Evolutionary conservation across 2,113 vertebrate genomes (phyloP).

Genomic region (Donacobius atricapilla): DNA sequence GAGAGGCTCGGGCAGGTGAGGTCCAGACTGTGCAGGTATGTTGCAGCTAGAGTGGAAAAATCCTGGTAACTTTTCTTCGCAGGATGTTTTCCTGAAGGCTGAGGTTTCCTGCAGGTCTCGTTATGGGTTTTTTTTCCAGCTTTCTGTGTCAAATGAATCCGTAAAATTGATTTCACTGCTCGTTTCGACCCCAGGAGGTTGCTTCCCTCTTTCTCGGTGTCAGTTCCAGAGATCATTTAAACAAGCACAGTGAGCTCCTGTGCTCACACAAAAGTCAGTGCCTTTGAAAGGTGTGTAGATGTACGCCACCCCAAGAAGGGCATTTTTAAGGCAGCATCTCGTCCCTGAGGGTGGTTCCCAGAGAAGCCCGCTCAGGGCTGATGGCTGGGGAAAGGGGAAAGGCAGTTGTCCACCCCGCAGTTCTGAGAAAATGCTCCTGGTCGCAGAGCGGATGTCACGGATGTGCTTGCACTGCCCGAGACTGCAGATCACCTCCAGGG

Average conservation of each 20-base stretch:
- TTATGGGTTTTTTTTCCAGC: neutral
- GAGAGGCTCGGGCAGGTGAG: neutral
- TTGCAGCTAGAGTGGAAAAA: neutral
- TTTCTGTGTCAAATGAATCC: accelerated
- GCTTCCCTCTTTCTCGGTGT: neutral
- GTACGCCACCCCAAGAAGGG: accelerated
- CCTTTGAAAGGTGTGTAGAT: neutral
- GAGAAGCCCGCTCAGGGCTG: neutral
- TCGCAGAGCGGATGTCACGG: accelerated
- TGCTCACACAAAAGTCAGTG: accelerated
- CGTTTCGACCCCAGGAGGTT: neutral
- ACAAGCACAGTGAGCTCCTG: neutral
- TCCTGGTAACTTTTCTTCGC: neutral
- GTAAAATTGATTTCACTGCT: accelerated
- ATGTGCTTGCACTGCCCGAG: accelerated
- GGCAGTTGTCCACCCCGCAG: accelerated
- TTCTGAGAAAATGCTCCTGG: accelerated
- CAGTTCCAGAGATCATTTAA: neutral
- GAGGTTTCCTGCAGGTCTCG: neutral
- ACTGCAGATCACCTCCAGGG: accelerated
- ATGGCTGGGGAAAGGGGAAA: neutral
- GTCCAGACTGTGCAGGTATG: accelerated
- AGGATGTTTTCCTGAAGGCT: neutral
- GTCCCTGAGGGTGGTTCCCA: neutral
- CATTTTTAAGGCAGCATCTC: neutral